Evolutionary conservation across 2,113 vertebrate genomes (phyloP), one percentile per base, ranked within the genome.

Genomic region (Tor tambroides): DNA sequence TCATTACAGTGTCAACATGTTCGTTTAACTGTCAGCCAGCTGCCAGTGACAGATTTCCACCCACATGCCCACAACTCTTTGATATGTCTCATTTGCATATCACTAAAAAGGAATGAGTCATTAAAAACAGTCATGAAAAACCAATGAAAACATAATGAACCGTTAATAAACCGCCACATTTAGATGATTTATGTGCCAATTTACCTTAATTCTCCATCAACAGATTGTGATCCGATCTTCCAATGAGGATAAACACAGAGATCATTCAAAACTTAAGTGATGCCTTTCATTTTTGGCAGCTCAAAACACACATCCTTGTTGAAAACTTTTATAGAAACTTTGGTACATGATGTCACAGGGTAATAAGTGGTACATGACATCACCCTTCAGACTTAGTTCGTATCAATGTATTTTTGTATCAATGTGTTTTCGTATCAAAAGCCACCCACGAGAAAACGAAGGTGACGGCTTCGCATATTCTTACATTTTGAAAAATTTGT

Each of bases 91-190:
- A 86, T 84, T 81, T 65, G 85, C 65, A 74, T 86, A 51, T 71
- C 46, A 63, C 35, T 78, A 59, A 59, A 43, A 61, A 77, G 9
- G 72, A 77, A 69, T 30, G 46, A 83, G 59, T 78, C 35, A 17
- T 88, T 56, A 59, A 82, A 80, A 83, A 72, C 32, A 80, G 75
- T 51, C 49, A 61, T 88, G 79, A 83, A 81, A 88, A 71, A 69
- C 65, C 61, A 61, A 61, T 71, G 15, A 67, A 49, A 23, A 69
- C 56, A 30, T 83, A 49, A 21, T 26, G 19, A 86, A 28, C 38
- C 41, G 21, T 84, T 80, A 87, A 87, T 51, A 87, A 75, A 82
- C 43, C 9, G 32, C 28, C 49, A 49, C 51, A 51, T 83, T 83
- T 67, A 43, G 23, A 43, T 82, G 54, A 82, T 61, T 86, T 71